Percentiles rank a stretch among this genome's conserved stretches.
Conservation (phyloP, 2,797 vertebrate species). For the Syngnathus acus region DNA sequence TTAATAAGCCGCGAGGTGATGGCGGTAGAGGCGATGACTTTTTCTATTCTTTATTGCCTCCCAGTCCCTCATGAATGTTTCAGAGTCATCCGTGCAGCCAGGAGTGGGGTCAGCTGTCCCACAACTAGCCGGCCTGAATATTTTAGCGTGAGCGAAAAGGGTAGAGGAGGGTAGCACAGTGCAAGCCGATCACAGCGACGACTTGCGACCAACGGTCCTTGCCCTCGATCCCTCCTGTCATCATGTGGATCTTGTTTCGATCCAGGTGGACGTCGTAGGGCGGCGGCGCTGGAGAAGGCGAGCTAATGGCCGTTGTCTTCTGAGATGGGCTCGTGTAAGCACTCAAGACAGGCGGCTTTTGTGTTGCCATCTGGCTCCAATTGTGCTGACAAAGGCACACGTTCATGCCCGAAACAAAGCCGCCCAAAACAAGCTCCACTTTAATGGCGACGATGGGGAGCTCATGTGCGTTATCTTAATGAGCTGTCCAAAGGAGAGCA, state of each 20-base stretch:
- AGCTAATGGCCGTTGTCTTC: conserved; percentile 52
- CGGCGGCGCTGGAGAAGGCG: conserved; percentile 49
- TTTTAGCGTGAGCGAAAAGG: conserved; percentile 28
- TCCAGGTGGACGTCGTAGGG: conserved; percentile 54
- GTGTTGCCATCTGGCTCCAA: conserved; percentile 71
- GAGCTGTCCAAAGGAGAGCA: conserved; percentile 65
- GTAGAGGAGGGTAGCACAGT: conserved; percentile 4
- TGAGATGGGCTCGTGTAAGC: conserved; percentile 51
- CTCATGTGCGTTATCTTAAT: conserved; percentile 71
- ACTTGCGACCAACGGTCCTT: conserved; percentile 9
- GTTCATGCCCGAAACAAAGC: conserved; percentile 63
- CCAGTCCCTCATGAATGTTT: conserved; percentile 56
- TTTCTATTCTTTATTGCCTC: conserved; percentile 42
- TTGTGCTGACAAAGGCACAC: conserved; percentile 65
- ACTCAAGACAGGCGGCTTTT: conserved; percentile 61
- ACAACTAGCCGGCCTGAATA: conserved; percentile 33
- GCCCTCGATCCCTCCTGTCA: conserved; percentile 8
- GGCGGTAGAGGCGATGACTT: conserved; percentile 49
- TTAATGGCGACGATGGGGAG: conserved; percentile 67
- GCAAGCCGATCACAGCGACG: conserved; percentile 9
- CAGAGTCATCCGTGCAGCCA: conserved; percentile 41
- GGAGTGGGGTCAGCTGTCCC: conserved; percentile 42
- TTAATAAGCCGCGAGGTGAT: conserved; percentile 72
- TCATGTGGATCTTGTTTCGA: conserved; percentile 41
- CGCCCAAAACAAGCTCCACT: conserved; percentile 62